Percentiles rank a stretch among this genome's conserved stretches.
Evolutionary conservation across 2,113 vertebrate genomes (phyloP).

Genomic region (Lasiurus cinereus): DNA sequence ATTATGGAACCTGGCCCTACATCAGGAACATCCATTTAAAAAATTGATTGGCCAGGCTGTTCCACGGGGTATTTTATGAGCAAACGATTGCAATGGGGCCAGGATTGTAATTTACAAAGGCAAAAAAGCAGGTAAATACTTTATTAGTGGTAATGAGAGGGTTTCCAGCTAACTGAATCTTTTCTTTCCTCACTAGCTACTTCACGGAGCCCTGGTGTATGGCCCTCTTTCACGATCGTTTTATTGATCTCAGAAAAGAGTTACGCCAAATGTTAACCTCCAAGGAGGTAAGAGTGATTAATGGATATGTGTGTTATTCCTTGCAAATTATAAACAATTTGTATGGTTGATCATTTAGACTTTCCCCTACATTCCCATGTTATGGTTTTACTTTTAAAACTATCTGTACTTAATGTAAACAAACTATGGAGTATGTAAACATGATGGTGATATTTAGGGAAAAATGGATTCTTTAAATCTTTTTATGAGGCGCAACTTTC

Average conservation of each 20-base stretch:
- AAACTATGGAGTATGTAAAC: not conserved
- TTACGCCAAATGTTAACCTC: slow-evolving; percentile 90
- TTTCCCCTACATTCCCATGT: slow-evolving; percentile 67
- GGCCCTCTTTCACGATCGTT: slow-evolving; percentile 95
- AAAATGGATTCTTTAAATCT: not conserved
- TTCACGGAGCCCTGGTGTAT: slow-evolving; percentile 94
- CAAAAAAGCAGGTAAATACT: slow-evolving; percentile 92
- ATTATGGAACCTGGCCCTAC: slow-evolving; percentile 95
- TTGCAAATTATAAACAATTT: slow-evolving; percentile 72
- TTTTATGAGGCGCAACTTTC: not conserved
- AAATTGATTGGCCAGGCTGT: slow-evolving; percentile 96
- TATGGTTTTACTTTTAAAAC: slow-evolving; percentile 59
- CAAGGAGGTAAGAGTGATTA: slow-evolving; percentile 84
- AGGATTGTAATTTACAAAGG: slow-evolving; percentile 90
- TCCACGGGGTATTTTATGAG: slow-evolving; percentile 93
- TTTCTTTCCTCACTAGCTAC: slow-evolving; percentile 90
- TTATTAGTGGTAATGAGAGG: slow-evolving; percentile 90
- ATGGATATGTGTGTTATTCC: slow-evolving; percentile 69
- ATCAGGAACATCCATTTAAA: slow-evolving; percentile 97
- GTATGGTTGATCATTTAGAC: slow-evolving; percentile 81
- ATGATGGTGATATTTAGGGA: not conserved
- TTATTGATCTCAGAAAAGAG: slow-evolving; percentile 95
- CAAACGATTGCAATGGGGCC: slow-evolving; percentile 91
- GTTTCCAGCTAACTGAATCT: slow-evolving; percentile 89
- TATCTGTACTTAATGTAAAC: not conserved